Conservation (phyloP, 1,140 invertebrate species). For the Drosophila nannoptera region DNA sequence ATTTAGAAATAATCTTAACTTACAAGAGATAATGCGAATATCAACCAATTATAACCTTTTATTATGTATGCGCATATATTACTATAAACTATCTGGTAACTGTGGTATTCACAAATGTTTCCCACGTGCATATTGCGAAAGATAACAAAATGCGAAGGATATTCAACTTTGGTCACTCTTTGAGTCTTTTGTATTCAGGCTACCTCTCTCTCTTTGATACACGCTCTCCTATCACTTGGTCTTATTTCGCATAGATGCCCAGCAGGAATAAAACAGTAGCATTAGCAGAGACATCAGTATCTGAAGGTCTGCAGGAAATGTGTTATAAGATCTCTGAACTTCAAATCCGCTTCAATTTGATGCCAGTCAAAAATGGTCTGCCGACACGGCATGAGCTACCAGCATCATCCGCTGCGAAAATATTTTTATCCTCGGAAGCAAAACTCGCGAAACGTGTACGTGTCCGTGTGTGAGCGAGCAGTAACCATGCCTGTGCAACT, state of each 20-base stretch:
- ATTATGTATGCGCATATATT: background rate
- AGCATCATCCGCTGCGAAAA: slow-evolving; percentile 52
- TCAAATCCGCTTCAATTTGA: slow-evolving; percentile 60
- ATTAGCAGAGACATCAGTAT: slow-evolving; percentile 17
- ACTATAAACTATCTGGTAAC: slow-evolving; percentile 41
- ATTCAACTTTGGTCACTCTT: slow-evolving; percentile 54
- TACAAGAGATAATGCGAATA: too few species aligned
- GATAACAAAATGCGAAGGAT: slow-evolving; percentile 30
- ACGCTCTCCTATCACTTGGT: slow-evolving; percentile 4
- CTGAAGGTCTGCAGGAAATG: slow-evolving; percentile 11
- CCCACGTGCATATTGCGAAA: slow-evolving; percentile 48
- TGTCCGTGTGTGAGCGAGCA: slow-evolving; percentile 33
- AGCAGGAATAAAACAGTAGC: slow-evolving; percentile 31
- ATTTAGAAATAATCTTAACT: too few species aligned
- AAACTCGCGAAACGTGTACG: slow-evolving; percentile 59
- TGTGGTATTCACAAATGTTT: slow-evolving; percentile 8
- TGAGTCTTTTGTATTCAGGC: slow-evolving; percentile 20
- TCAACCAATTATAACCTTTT: background rate
- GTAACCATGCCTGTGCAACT: slow-evolving; percentile 20
- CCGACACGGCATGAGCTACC: slow-evolving; percentile 70
- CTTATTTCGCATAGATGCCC: slow-evolving; percentile 35
- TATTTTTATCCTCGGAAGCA: slow-evolving; percentile 38
- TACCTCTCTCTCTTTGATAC: slow-evolving; percentile 16
- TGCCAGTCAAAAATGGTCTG: slow-evolving; percentile 77
- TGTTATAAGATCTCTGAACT: slow-evolving; percentile 53